Base-by-base conservation (phyloP, 2,888 invertebrate genomes). In the Ypsolopha sequella region DNA sequence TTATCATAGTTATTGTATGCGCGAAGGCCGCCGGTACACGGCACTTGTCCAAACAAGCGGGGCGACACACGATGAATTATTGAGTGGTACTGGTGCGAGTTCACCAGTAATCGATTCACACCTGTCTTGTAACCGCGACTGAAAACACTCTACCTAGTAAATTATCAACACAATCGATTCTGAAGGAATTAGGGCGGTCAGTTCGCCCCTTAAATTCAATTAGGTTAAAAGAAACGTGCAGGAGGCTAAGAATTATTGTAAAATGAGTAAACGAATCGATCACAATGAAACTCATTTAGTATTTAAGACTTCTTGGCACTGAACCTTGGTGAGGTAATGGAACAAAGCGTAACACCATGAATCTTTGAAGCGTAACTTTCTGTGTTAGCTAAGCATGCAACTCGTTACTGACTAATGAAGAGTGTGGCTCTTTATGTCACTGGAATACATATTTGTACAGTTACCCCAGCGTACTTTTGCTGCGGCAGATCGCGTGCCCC, bases 11-110 rank as follows among this genome's bases (percentile, higher is more conserved):
- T 44, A 48, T 71, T 65, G 76, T 79, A 80, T 75, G 79, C 78
- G 78, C 75, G 82, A 82, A 81, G 82, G 81, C 77, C 79, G 74
- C 10, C 36, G 33, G 61, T 24, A 60, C 64, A 65, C 63, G 67
- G 63, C 82, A 82, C 81, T 84, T 86, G 84, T 84, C 75, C 81
- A 86, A 85, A 86, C 84, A 86, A 48, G 61, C 63, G 60, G 55
- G 58, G 69, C 70, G 76, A 76, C 78, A 75, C 79, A 70, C 62
- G 61, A 59, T 78, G 80, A 85, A 86, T 84, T 80, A 85, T 85
- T 81, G 66, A 85, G 77, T 70, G 66, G 57, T 66, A 64, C 65
- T 57, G 24, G 24, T 66, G 65, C 65, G 66, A 69, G 69, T 69
- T 63, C 67, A 68, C 61, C 69, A 58, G 66, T 82, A 81, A 86